Base-by-base conservation (phyloP, 1,140 invertebrate species). In the Arion vulgaris region DNA sequence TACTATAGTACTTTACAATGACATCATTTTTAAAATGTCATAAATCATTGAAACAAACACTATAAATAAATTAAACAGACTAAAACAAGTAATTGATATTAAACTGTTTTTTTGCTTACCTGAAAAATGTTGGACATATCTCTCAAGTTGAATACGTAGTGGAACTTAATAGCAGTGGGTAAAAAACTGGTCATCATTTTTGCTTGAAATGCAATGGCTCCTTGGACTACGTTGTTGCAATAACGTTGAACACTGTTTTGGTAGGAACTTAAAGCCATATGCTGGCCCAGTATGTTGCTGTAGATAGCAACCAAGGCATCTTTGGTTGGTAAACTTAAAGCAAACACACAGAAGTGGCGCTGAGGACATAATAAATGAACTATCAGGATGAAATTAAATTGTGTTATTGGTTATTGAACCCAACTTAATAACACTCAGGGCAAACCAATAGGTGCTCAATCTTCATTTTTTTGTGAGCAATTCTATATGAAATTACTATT, bases 91-190 rank as follows among this genome's bases (percentile, higher is more conserved):
- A n/a, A n/a, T n/a, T n/a, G n/a, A n/a, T n/a, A n/a, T n/a, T n/a
- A n/a, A n/a, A n/a, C n/a, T n/a, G n/a, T 57, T n/a, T 57, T 23
- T 57, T 5, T 15, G 23, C 9, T 66, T 73, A 93, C 93, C 91
- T 94, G 93, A 89, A 94, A 94, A 72, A 94, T 95, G 92, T 98
- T 98, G 0, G 97, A 98, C 53, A 99, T 94, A 90, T 99, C 98
- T 80, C 98, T 93, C 39, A 99, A 93, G 93, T 99, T 99, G 91
- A 99, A 99, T 83, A 98, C 95, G 88, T 99, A 99, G 92, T 99
- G 98, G 88, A 98, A 99, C 92, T 99, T 99, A 36, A 97, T 95
- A 11, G 98, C 97, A 34, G 97, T 99, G 4, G 97, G 97, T 68
- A 98, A 92, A 90, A 98, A 98, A 17, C 96, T 94, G 92, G 96